Evolutionary conservation across 2,888 invertebrate genomes (phyloP), one percentile per base, ranked within the genome.

Genomic region (Tipula vernalis): DNA sequence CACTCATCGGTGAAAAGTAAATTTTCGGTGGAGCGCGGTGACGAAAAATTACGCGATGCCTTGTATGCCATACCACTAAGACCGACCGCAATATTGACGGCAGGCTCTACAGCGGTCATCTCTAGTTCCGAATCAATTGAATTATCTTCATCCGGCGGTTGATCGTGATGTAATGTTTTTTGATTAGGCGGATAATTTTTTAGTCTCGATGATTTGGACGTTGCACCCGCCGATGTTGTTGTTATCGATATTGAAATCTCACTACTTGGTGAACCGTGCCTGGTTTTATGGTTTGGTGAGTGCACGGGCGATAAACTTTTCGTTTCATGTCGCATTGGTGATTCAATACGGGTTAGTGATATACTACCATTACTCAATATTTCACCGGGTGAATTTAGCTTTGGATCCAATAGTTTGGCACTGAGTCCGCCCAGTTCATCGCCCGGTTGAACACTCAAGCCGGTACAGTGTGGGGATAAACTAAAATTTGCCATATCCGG

Each of bases 1-100:
- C 94, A 90, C 90, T 95, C 94, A 91, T 95, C 93, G 92, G 96
- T 92, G 93, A 94, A 93, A 93, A 96, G 93, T 28, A 71, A 10
- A 91, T 93, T 92, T 88, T 93, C 92, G 51, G 89, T 89, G 57
- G 93, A 92, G 85, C 93, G 92, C 3, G 94, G 93, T 13, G 93
- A 93, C 86, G 90, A 90, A 42, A 44, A 39, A 44, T 42, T 18
- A 42, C 44, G 39, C 89, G 90, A 88, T 90, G 93, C 89, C 89
- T 95, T 95, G 90, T 94, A 95, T 39, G 94, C 92, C 93, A 94
- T 94, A 83, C 94, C 94, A 88, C 94, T 93, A 89, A 92, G 89
- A 88, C 94, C 93, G 89, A 92, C 89, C 4, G 89, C 89, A 87
- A 90, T 88, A 89, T 90, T 91, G 88, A 92, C 92, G 0, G 92